Conservation (phyloP, 2,888 invertebrate species). For the Cyrtodaria siliqua region DNA sequence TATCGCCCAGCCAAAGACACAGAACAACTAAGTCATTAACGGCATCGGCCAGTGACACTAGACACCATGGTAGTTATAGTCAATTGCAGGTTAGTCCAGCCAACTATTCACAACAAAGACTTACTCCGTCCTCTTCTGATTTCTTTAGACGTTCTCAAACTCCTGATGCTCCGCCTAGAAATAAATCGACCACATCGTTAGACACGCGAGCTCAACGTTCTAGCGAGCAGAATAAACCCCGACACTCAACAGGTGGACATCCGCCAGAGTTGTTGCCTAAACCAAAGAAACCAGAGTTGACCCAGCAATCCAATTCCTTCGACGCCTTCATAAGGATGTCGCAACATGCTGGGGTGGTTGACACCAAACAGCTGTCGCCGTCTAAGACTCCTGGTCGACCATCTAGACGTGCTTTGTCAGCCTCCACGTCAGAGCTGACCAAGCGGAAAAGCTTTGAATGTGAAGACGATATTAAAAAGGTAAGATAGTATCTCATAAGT, state of each 20-base stretch:
- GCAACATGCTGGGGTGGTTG: conserved; percentile 44
- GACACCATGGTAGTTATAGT: conserved; percentile 27
- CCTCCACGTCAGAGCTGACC: conserved; percentile 9
- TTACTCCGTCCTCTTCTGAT: conserved; percentile 2
- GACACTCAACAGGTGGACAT: too few relatives aligned
- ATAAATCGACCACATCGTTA: neutral
- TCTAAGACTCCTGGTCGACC: conserved; percentile 17
- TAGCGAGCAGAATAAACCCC: too few relatives aligned
- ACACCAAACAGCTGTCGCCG: conserved; percentile 17
- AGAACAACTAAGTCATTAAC: neutral
- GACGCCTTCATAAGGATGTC: conserved; percentile 53
- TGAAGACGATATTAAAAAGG: conserved; percentile 11
- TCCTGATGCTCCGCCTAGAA: neutral
- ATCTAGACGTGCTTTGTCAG: conserved; percentile 32
- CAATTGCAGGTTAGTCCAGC: conserved; percentile 16
- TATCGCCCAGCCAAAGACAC: neutral
- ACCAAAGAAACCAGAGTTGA: conserved; percentile 30
- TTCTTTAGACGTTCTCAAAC: neutral
- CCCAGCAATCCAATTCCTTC: conserved; percentile 46
- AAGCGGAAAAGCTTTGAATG: conserved; percentile 4
- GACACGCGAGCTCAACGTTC: too few relatives aligned
- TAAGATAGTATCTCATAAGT: too few relatives aligned
- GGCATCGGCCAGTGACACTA: neutral
- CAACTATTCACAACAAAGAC: neutral
- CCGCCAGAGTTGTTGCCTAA: too few relatives aligned